Percentiles rank a stretch among this genome's conserved stretches.
Evolutionary conservation across 2,797 vertebrate species (phyloP).

Genomic region (Lithobates sylvaticus): DNA sequence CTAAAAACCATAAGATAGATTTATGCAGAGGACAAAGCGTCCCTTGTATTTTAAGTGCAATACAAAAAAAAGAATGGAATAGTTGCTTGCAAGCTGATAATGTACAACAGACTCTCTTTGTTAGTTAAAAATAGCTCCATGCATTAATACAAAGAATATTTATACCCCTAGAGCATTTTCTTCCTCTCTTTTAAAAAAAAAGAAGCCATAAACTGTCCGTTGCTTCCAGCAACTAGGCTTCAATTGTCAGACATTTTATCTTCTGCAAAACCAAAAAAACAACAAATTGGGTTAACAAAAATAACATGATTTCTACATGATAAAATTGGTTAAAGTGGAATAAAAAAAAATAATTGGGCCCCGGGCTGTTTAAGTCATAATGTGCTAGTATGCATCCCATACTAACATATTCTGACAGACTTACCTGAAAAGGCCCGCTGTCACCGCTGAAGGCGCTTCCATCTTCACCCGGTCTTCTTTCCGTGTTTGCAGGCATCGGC

Average conservation of each 20-base stretch:
- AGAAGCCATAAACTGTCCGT: not conserved
- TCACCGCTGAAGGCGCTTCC: no score
- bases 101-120: slow-evolving; percentile 86
- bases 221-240: not conserved
- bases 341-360: no score
- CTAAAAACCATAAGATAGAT: slow-evolving; percentile 69
- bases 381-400: no score
- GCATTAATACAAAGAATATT: slow-evolving; percentile 81
- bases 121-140: slow-evolving; percentile 84
- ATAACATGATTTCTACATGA: not conserved
- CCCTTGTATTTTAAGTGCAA: slow-evolving; percentile 83
- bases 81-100: slow-evolving; percentile 89
- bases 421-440: no score
- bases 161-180: slow-evolving; percentile 70
- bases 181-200: not conserved
- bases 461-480: no score
- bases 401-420: no score
- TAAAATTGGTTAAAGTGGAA: not conserved
- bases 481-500: no score
- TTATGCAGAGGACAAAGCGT: slow-evolving; percentile 77
- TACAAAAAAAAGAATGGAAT: slow-evolving; percentile 80
- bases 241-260: not conserved
- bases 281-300: not conserved
- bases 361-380: no score
- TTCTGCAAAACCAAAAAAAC: not conserved